phyloP scores from a whole-genome alignment of 1,140 invertebrate species.

The Sinonovacula constricta region DNA sequence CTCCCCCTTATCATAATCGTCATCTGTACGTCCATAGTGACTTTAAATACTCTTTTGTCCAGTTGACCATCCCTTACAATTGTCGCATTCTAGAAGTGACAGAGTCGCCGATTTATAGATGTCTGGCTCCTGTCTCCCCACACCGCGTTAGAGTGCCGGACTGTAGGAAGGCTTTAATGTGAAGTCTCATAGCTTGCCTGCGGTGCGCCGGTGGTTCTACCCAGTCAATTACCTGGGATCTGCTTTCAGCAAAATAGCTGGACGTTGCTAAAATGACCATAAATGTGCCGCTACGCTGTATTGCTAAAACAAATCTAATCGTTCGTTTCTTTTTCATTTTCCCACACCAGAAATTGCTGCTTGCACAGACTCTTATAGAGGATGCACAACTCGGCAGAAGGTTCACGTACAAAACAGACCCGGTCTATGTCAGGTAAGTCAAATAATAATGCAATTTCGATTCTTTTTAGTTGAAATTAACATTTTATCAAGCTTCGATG shows the following conservation, averaged over 20 bases:
- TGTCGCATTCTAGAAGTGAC: too few relatives aligned
- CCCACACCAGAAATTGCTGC: conserved; percentile 70
- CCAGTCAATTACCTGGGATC: not conserved
- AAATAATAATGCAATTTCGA: too few relatives aligned
- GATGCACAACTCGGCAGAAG: conserved; percentile 79
- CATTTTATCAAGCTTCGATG: too few relatives aligned
- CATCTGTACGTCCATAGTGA: too few relatives aligned
- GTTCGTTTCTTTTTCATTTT: not conserved
- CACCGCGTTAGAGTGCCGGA: too few relatives aligned
- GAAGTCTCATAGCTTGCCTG: not conserved
- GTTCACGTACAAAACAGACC: conserved; percentile 77
- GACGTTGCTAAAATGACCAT: too few relatives aligned
- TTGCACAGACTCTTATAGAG: conserved; percentile 77
- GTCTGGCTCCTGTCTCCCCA: too few relatives aligned
- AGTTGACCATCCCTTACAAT: too few relatives aligned
- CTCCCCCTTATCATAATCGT: too few relatives aligned
- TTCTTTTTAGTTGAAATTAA: too few relatives aligned
- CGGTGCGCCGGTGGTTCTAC: conserved; percentile 5
- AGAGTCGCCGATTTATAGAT: too few relatives aligned
- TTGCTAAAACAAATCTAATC: not conserved
- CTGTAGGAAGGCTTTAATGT: not conserved
- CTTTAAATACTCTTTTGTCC: too few relatives aligned
- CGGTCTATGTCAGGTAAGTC: conserved; percentile 77
- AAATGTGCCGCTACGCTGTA: not conserved
- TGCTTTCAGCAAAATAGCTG: not conserved